Percentiles rank a stretch among this genome's conserved stretches.
Conservation (phyloP, 2,888 invertebrate species). For the Napeogenes inachia region DNA sequence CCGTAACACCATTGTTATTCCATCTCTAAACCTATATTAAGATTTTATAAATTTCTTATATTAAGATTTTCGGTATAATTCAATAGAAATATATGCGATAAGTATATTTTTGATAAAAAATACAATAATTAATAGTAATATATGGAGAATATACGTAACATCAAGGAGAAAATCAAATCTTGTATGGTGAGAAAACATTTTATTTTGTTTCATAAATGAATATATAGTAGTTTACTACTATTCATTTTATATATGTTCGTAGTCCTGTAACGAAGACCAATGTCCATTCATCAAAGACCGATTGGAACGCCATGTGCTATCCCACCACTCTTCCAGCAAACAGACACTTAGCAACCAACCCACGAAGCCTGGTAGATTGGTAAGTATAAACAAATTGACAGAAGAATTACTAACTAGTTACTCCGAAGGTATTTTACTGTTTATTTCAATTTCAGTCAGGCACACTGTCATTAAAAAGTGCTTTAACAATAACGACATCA, state of each 20-base stretch:
- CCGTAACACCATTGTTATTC: no score
- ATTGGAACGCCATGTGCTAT: conserved; percentile 26
- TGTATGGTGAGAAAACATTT: conserved; percentile 21
- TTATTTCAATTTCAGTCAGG: conserved; percentile 16
- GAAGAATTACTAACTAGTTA: no score
- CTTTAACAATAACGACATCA: conserved; percentile 3
- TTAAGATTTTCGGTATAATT: no score
- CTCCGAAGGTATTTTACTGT: not conserved
- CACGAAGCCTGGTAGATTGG: conserved; percentile 1
- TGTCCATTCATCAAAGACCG: conserved; percentile 43
- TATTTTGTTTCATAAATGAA: not conserved
- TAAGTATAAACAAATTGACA: not conserved
- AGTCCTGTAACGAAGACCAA: conserved; percentile 40
- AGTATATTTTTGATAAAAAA: not conserved
- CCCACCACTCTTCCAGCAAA: conserved; percentile 18
- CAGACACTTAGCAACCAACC: conserved; percentile 12
- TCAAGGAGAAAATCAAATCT: conserved; percentile 26
- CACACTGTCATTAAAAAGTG: conserved; percentile 1
- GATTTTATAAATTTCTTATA: no score
- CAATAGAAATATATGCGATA: no score
- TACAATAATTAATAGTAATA: not conserved
- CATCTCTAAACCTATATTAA: no score
- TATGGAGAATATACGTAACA: conserved; percentile 19
- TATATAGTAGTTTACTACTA: not conserved
- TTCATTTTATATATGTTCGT: conserved; percentile 12